Base-by-base conservation (phyloP, 1,140 invertebrate genomes). In the Proctacanthus coquilletti region DNA sequence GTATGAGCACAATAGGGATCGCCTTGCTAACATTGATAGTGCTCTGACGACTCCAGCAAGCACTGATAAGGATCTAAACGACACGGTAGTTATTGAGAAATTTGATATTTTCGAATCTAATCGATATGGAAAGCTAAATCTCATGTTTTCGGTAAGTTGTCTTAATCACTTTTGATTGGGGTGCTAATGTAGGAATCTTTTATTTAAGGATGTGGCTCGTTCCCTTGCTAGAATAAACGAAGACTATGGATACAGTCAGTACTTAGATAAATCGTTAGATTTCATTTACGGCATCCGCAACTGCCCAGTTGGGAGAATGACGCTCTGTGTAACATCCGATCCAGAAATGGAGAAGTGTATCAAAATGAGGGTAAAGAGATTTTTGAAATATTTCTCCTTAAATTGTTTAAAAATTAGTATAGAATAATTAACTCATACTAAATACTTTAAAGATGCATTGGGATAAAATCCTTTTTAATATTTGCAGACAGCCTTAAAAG, bases 281-380 rank as follows among this genome's bases (percentile, higher is more conserved):
- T 62, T 74, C 1, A 80, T 91, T 38, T 59, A 81, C 34, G 75
- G 70, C 11, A 69, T 91, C 3, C 65, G 81, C 34, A 69, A 77
- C 34, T 94, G 88, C 61, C 80, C 85, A 0, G 76, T 92, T 5
- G 69, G 73, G 20, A 62, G 69, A 15, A 84, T 91, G 63, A 79
- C 71, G 1, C 50, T 94, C 5, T 97, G 93, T 60, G 82, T 96
- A 5, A 91, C 88, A 2, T 95, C 91, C 1, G 75, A 86, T 33
- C 69, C 75, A 1, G 93, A 97, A 63, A 71, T 85, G 61, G 75
- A 80, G 18, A 98, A 98, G 65, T 98, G 93, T 60, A 62, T 84
- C 21, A 84, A 84, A 61, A 96, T 98, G 92, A 84, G 75, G 68
- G 86, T 92, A 63, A 57, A 66, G 43, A 31, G 23, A 36, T 35